Percentiles rank a stretch among this genome's conserved stretches.
Conservation (phyloP, 2,888 invertebrate species). For the Latheticus oryzae region DNA sequence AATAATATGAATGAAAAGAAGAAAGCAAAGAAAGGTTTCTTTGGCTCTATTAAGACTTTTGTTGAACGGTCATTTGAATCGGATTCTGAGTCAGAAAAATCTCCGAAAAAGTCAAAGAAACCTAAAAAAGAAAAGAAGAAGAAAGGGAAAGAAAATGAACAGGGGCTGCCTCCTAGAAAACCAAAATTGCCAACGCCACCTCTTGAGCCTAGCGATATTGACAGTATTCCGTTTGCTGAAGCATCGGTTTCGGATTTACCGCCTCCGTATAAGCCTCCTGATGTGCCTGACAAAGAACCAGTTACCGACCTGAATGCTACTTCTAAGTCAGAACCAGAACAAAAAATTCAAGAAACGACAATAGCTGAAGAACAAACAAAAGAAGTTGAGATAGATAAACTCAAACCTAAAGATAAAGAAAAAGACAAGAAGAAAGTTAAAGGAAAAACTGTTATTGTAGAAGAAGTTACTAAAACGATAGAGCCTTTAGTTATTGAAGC, state of each 20-base stretch:
- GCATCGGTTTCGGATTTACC: slow-evolving; percentile 51
- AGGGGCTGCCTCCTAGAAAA: slow-evolving; percentile 54
- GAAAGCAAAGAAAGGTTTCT: slow-evolving; percentile 61
- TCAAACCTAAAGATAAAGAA: slow-evolving; percentile 45
- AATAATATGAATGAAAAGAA: slow-evolving; percentile 56
- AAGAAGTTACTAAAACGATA: slow-evolving; percentile 59
- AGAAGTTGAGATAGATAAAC: slow-evolving; percentile 47
- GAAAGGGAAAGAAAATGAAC: slow-evolving; percentile 49
- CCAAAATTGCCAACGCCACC: slow-evolving; percentile 60
- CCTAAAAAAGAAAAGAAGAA: slow-evolving; percentile 55
- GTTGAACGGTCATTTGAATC: slow-evolving; percentile 63
- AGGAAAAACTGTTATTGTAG: slow-evolving; percentile 52
- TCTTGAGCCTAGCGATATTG: slow-evolving; percentile 53
- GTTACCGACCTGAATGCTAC: slow-evolving; percentile 46
- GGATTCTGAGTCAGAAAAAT: slow-evolving; percentile 64
- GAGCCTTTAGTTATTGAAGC: slow-evolving; percentile 58
- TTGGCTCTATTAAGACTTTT: slow-evolving; percentile 63
- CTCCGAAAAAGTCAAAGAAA: slow-evolving; percentile 57
- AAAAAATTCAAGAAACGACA: slow-evolving; percentile 49
- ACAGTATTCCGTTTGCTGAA: slow-evolving; percentile 61
- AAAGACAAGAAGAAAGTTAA: slow-evolving; percentile 49
- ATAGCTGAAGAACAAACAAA: slow-evolving; percentile 45
- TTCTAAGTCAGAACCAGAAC: background rate
- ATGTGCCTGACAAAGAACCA: slow-evolving; percentile 38
- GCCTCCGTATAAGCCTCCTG: slow-evolving; percentile 42